Base-by-base conservation (phyloP, 1,140 invertebrate genomes). In the Drosophila asahinai region DNA sequence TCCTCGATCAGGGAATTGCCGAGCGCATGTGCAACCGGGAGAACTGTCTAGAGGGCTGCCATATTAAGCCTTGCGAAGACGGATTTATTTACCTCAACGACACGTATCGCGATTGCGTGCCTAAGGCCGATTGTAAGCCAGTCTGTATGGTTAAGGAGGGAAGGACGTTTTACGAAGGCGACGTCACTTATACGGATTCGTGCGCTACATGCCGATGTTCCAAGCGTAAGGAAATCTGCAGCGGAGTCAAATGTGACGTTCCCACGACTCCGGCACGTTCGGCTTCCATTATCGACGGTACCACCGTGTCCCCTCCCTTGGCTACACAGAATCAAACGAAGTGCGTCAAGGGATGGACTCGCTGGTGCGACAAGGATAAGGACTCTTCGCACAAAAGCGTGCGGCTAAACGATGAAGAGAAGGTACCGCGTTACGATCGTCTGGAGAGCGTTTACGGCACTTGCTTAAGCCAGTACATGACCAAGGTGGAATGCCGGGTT, bases 201-300 rank as follows among this genome's bases (percentile, higher is more conserved):
- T 98, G 97, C 91, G 96, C 97, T 78, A 95, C 95, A 0, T 98
- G 97, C 81, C 95, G 94, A 64, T 97, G 97, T 75, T 92, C 91
- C 9, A 94, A 95, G 63, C 95, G 95, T 3, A 94, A 95, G 63
- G 94, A 95, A 77, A 93, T 95, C 1, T 97, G 97, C 78, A 95
- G 94, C 68, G 96, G 97, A 15, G 94, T 95, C 49, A 95, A 96
- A 11, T 97, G 96, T 78, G 77, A 63, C 36, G 65, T 55, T 4
- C 63, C 76, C 5, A 92, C 92, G 17, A 93, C 81, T 1, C 71
- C 63, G 0, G 40, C 55, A 2, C 68, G 30, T 7, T 47, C 60
- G 0, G 40, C 60, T 25, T 52, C 67, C 1, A 8, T 80, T 8
- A n/a, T 70, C 0, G 66, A 76, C 9, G 84, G 90, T 2, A 82